Evolutionary conservation across 2,113 vertebrate genomes (phyloP), one percentile per base, ranked within the genome.

Genomic region (Typhlomys cinereus): DNA sequence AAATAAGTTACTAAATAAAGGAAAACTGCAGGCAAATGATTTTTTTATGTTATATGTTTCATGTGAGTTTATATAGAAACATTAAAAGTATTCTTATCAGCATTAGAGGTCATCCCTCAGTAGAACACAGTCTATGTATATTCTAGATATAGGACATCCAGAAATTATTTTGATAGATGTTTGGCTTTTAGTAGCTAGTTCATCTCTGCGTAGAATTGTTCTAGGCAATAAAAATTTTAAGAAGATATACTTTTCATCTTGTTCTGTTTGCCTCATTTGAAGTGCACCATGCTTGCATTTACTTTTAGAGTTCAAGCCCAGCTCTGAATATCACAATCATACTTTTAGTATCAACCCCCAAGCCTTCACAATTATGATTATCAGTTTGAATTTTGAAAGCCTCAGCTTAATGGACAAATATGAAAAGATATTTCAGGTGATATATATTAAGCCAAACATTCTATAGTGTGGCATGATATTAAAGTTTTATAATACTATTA

Each of bases 361-460:
- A 93, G 48, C 74, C 89, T 93, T 85, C 75, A 88, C 75, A 94
- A 57, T 91, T 96, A 74, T 91, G 89, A 95, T 97, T 96, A 95
- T 95, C 8, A 17, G 78, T 95, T 95, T 95, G 90, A 67, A 74
- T 95, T 96, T 96, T 96, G 89, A 97, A 95, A 95, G 64, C 90
- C 85, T 75, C 66, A 87, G 73, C 54, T 95, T 95, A 95, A 92
- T 90, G 91, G 92, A 96, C 90, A 91, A 67, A 93, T 94, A 88
- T 92, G 97, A 95, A 97, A 93, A 96, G 82, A 95, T 92, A 92
- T 88, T 95, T 82, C 92, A 95, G 95, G 92, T 97, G 96, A 96
- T 96, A 97, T 96, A 95, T 95, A 90, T 96, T 96, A 94, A 97
- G 94, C 92, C 91, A 92, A 96, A 95, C 89, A 96, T 93, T 97